Evolutionary conservation across 2,797 vertebrate species (phyloP).

Genomic region (Sebastes minor): DNA sequence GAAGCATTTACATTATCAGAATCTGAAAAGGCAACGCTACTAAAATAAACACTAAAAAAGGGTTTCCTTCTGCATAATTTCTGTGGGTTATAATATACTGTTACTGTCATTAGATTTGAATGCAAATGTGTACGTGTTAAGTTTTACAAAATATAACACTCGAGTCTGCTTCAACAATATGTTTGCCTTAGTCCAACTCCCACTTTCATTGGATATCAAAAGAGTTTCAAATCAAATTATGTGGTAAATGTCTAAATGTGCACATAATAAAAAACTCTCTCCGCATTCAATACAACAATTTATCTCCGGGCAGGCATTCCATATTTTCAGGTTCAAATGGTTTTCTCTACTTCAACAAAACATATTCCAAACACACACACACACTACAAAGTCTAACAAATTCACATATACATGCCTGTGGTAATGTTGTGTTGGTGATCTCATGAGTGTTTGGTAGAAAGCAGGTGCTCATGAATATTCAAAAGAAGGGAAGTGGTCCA

Average conservation of each 20-base stretch:
- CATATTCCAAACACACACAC: not conserved
- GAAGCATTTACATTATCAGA: not conserved
- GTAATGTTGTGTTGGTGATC: constrained; percentile 30
- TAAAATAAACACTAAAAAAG: not conserved
- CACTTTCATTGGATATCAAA: not conserved
- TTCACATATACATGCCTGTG: constrained; percentile 6
- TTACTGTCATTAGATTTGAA: not conserved
- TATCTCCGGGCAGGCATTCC: not conserved
- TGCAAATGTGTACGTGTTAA: not conserved
- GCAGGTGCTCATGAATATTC: constrained; percentile 75
- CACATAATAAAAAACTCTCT: not conserved
- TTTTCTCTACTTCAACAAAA: not conserved
- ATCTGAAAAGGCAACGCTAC: not conserved
- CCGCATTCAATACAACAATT: not conserved
- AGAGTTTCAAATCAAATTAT: not conserved
- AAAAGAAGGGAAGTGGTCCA: constrained; percentile 38
- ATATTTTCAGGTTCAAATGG: not conserved
- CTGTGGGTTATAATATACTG: not conserved
- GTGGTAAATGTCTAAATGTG: not conserved
- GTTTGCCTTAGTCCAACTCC: not conserved
- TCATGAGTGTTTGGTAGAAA: constrained; percentile 46
- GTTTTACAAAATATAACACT: not conserved
- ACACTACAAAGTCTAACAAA: not conserved
- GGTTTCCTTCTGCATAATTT: not conserved
- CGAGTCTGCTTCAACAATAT: not conserved